Evolutionary conservation across 2,888 invertebrate species (phyloP), one percentile per base, ranked within the genome.

Genomic region (Tetanocera ferruginea): DNA sequence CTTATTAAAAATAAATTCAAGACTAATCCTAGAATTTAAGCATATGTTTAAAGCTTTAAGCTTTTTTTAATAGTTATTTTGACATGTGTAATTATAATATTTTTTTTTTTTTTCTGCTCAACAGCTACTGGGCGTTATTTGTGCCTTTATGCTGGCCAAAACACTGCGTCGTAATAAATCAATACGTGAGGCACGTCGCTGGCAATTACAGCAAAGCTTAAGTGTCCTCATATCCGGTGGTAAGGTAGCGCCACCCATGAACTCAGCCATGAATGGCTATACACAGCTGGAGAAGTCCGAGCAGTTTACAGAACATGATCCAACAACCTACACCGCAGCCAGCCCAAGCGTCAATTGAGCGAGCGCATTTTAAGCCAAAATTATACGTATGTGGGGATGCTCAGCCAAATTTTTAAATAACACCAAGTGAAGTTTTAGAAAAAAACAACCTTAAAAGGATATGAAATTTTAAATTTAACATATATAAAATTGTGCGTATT

Each of bases 121-220:
- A 23, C 90, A 95, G 95, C 90, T 97, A 64, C 91, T 97, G 85
- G 97, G 97, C 82, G 94, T 97, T 71, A 92, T 96, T 80, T 96
- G 97, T 87, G 96, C 98, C 2, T 95, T 96, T 89, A 95, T 96
- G 90, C 91, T 98, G 88, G 97, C 96, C 78, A 94, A 94, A 86
- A 94, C 96, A 3, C 95, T 98, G 86, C 94, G 95, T 79, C 92
- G 93, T 80, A 93, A 95, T 79, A 95, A 95, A 88, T 93, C 93
- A 0, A 93, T 94, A 83, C 92, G 93, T 55, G 94, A 94, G 85
- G 92, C 93, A 77, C 92, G 94, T 73, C 92, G 93, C 73, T 94
- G 94, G 93, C 94, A 95, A 88, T 82, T 90, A 25, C 90, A 90
- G 77, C 90, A 90, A 80, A 90, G 87, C 76, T 83, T 90, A 52